Percentiles rank a stretch among this genome's conserved stretches.
Evolutionary conservation across 2,888 invertebrate genomes (phyloP).

Genomic region (Sinodicranocentrus sp.): DNA sequence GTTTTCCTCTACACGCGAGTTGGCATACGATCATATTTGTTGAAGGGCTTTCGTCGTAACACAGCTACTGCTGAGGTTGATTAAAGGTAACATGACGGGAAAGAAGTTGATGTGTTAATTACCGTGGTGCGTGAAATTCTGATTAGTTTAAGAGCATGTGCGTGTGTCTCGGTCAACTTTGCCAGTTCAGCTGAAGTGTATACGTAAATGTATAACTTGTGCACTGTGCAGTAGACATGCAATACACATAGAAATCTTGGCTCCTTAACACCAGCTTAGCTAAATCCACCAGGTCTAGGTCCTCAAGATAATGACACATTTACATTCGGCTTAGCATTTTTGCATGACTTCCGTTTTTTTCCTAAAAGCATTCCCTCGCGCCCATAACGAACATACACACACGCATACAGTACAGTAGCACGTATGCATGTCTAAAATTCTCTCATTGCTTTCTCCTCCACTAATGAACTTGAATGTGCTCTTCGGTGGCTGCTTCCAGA

Average conservation of each 20-base stretch:
- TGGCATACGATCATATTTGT: not conserved
- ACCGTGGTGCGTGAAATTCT: conserved; percentile 41
- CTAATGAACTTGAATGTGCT: conserved; percentile 35
- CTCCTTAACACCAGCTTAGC: no score
- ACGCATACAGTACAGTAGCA: not conserved
- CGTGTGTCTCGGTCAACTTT: not conserved
- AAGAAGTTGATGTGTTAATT: conserved; percentile 51
- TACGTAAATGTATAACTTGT: no score
- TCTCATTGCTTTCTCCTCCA: not conserved
- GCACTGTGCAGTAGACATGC: no score
- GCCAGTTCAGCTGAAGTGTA: not conserved
- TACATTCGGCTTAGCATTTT: conserved; percentile 25
- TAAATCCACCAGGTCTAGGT: no score
- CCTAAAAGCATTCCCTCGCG: not conserved
- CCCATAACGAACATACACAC: conserved; percentile 13
- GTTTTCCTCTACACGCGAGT: not conserved
- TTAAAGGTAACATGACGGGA: conserved; percentile 18
- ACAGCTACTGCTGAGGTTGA: not conserved
- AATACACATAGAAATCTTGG: no score
- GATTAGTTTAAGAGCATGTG: conserved; percentile 10
- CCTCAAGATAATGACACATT: not conserved
- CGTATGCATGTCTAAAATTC: not conserved
- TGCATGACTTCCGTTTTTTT: conserved; percentile 34
- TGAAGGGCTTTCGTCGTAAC: not conserved
- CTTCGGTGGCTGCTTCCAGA: conserved; percentile 14